A percentile compares a stretch with the other conserved stretches of the same genome.
Evolutionary conservation across 2,797 vertebrate genomes (phyloP).

Genomic region (Propithecus perrieri): DNA sequence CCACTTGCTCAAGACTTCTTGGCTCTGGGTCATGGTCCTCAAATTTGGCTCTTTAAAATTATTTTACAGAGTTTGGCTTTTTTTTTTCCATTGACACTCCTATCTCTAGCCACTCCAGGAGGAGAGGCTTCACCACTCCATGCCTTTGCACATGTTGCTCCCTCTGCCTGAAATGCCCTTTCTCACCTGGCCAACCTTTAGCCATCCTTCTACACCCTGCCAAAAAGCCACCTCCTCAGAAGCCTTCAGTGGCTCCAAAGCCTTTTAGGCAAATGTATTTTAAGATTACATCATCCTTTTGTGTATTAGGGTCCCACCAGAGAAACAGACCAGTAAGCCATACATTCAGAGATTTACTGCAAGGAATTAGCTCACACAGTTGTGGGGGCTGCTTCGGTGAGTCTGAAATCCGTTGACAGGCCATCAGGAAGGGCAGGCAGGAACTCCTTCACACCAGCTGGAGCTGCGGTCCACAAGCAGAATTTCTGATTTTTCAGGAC

Average conservation of each 20-base stretch:
- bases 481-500: neutral
- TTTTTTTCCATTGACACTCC: neutral
- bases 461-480: neutral
- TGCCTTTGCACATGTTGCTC: neutral
- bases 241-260: neutral
- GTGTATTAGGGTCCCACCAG: neutral
- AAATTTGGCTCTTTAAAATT: no score
- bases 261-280: neutral
- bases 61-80: no score
- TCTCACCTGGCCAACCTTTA: neutral
- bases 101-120: neutral
- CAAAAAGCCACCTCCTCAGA: neutral
- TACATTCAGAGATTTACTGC: neutral
- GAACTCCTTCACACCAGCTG: neutral
- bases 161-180: neutral
- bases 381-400: neutral
- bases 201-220: neutral
- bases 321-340: neutral
- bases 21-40: no score
- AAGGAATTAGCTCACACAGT: neutral
- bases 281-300: neutral
- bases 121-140: neutral
- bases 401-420: neutral
- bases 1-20: no score
- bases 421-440: neutral